These are phyloP conservation scores for Datnioides undecimradiatus DNA, from an alignment of 2,113 vertebrate species.

Conservation along the genomic window DNA sequence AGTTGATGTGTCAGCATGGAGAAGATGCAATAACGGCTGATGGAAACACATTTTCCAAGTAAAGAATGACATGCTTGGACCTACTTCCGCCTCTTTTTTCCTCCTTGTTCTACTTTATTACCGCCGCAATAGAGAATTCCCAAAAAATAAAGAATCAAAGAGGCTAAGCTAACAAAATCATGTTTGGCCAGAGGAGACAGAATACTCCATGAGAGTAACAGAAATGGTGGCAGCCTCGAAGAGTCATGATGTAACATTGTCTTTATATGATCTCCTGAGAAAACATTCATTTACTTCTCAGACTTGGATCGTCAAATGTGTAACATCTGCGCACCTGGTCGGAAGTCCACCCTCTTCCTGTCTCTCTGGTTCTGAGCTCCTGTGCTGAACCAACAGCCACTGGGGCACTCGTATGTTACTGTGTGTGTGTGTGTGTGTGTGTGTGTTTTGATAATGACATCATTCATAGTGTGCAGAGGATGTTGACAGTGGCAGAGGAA, in stretches of 20 bases:
- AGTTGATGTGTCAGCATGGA: conserved; percentile 33
- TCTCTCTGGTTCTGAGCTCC: background rate
- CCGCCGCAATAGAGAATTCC: background rate
- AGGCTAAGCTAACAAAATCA: background rate
- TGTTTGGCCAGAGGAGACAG: conserved; percentile 6
- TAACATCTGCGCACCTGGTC: conserved; percentile 26
- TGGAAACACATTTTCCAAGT: conserved; percentile 46
- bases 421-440: conserved; percentile 9
- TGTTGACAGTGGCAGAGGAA: conserved; percentile 68
- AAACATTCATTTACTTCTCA: background rate
- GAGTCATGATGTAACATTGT: background rate
- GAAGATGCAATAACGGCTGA: conserved; percentile 24
- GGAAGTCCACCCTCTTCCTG: conserved; percentile 6
- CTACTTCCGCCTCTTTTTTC: conserved; percentile 10
- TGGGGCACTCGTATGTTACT: background rate
- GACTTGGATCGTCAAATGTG: background rate
- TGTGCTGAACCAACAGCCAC: conserved; percentile 1
- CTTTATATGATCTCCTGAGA: background rate
- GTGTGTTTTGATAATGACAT: conserved; percentile 57
- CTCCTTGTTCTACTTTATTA: background rate
- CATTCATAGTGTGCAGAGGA: conserved; percentile 61
- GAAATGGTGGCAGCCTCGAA: background rate
- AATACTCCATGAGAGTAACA: background rate
- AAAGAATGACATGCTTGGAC: conserved; percentile 26
- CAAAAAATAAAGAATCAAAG: background rate